Evolutionary conservation across 2,113 vertebrate genomes (phyloP).

Genomic region (Baryphthengus martii): DNA sequence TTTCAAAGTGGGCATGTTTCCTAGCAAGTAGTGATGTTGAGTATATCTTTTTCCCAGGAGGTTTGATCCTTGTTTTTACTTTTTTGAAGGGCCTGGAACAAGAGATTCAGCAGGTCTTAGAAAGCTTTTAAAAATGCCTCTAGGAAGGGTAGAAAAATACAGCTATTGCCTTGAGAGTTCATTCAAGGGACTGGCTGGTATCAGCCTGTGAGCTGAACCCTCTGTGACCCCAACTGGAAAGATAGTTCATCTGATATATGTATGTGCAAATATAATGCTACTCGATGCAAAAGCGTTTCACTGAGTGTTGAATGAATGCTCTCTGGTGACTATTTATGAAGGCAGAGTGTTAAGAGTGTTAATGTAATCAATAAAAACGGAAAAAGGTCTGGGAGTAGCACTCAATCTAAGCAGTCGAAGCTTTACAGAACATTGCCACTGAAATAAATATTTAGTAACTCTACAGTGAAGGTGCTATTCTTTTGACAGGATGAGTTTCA

Average conservation of each 20-base stretch:
- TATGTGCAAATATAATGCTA: not conserved
- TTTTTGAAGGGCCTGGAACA: not conserved
- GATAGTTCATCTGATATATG: not conserved
- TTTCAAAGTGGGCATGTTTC: not conserved
- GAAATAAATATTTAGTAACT: conserved; percentile 69
- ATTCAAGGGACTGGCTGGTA: not conserved
- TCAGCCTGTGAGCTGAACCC: not conserved
- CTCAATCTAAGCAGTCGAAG: conserved; percentile 29
- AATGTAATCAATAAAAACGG: conserved; percentile 60
- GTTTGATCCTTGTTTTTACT: not conserved
- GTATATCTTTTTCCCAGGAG: not conserved
- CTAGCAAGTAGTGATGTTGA: not conserved
- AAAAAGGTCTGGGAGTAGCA: not conserved
- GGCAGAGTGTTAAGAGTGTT: conserved; percentile 43
- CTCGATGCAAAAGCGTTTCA: not conserved
- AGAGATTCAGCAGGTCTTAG: not conserved
- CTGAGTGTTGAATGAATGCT: not conserved
- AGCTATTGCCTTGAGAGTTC: not conserved
- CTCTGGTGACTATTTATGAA: not conserved
- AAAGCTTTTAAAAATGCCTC: not conserved
- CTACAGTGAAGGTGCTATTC: conserved; percentile 24
- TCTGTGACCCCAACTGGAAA: not conserved
- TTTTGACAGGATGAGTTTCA: conserved; percentile 61
- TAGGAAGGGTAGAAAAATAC: not conserved
- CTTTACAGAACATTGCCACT: conserved; percentile 43